Conservation (phyloP, 2,888 invertebrate species). For the Thymelicus lineola region DNA sequence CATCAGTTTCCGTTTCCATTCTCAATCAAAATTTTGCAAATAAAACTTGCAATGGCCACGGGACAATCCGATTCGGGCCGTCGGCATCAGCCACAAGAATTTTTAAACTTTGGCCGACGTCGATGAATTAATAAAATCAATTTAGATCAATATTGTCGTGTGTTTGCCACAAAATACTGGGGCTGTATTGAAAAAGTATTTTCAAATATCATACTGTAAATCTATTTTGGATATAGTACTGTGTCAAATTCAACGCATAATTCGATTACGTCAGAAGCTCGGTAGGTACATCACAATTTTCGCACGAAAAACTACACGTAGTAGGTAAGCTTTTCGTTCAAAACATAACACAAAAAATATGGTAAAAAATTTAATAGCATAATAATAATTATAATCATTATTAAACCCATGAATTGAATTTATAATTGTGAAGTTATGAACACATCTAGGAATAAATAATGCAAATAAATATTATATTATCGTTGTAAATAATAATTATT, state of each 20-base stretch:
- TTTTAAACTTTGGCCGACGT: slow-evolving; percentile 4
- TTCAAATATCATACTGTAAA: background rate
- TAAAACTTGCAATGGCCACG: background rate
- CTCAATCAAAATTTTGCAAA: slow-evolving; percentile 11
- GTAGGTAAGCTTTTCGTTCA: slow-evolving; percentile 4
- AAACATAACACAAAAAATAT: slow-evolving; percentile 2
- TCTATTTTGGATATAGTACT: background rate
- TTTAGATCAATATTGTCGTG: background rate
- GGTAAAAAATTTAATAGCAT: background rate
- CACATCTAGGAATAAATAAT: too few species aligned
- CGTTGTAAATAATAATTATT: too few species aligned
- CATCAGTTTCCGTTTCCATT: background rate
- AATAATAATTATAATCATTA: background rate
- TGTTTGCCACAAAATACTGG: background rate
- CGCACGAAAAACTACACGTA: slow-evolving; percentile 12
- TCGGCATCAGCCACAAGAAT: slow-evolving; percentile 1
- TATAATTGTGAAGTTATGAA: too few species aligned
- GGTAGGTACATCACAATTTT: slow-evolving; percentile 14
- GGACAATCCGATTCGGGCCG: background rate
- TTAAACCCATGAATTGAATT: too few species aligned
- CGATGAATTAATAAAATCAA: slow-evolving; percentile 8
- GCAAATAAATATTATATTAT: too few species aligned
- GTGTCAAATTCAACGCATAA: slow-evolving; percentile 6
- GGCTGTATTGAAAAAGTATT: background rate
- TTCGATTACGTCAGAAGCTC: slow-evolving; percentile 11